A percentile compares a stretch with the other conserved stretches of the same genome.
Conservation (phyloP, 2,888 invertebrate genomes). For the Timema podura region DNA sequence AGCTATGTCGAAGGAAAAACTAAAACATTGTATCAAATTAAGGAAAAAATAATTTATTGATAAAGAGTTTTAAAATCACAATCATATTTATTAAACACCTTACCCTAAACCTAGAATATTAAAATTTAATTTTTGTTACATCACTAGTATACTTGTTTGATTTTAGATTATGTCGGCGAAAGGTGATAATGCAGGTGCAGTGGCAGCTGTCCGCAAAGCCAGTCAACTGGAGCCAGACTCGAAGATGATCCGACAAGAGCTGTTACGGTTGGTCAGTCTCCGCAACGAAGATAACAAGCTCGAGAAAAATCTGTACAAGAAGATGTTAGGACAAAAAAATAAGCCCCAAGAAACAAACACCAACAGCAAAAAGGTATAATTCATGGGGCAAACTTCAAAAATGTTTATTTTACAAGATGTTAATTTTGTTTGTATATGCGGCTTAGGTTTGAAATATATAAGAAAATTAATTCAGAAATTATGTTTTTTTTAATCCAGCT, state of each 20-base stretch:
- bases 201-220: conserved; percentile 60
- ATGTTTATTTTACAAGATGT: neutral
- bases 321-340: conserved; percentile 54
- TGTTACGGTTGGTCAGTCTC: conserved; percentile 53
- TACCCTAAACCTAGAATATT: no score
- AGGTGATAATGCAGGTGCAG: conserved; percentile 66
- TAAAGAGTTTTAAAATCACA: neutral
- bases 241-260: conserved; percentile 55
- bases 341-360: conserved; percentile 18
- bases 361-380: conserved; percentile 26
- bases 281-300: conserved; percentile 55
- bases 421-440: neutral
- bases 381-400: neutral
- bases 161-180: conserved; percentile 60
- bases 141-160: neutral
- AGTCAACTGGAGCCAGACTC: conserved; percentile 61
- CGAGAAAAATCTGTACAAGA: conserved; percentile 63
- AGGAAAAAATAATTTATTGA: no score
- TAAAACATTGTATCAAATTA: no score
- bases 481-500: no score
- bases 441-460: no score
- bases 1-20: no score
- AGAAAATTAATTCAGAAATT: no score
- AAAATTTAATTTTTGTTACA: neutral
- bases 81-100: neutral